Evolutionary conservation across 2,113 vertebrate species (phyloP), one percentile per base, ranked within the genome.

Genomic region (Petrocephalus microphthalmus): DNA sequence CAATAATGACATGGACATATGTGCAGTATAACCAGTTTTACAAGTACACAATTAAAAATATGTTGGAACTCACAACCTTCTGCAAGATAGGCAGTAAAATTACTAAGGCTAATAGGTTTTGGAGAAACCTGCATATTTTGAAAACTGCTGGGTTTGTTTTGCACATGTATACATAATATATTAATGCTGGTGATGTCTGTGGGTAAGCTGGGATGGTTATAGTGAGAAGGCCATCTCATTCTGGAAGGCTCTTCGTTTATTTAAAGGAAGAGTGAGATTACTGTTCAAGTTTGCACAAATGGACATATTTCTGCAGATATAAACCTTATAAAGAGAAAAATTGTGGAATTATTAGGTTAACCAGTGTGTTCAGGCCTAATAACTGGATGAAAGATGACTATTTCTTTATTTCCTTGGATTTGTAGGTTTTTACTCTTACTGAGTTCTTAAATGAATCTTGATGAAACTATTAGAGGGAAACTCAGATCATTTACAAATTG

Each of bases 51-150:
- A 67, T 67, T 67, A 29, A 67, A 64, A 67, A 67, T 29, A 10
- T n/a, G 60, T 13, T 67, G 60, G 71, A 37, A 78, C 17, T 3
- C 33, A 78, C 13, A 74, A 78, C 33, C 29, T 78, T 42, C 71
- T 42, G 33, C 71, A 15, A 42, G 29, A 0, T 42, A 42, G 29
- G 19, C 15, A 17, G 42, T 78, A 29, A 13, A 78, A 78, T 78
- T 19, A 78, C 33, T 78, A 42, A 78, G 33, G 19, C 33, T 78
- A 42, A 42, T 78, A 13, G 15, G 15, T 78, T 78, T 42, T 78
- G 71, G 71, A 78, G 71, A 78, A 78, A 37, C 67, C 67, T 74
- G 67, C 67, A 78, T 5, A 78, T 78, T 42, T 78, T 78, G 71
- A 78, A 78, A 78, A 42, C 33, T 15, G 37, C 1, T 0, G 10